Evolutionary conservation across 2,888 invertebrate species (phyloP).

Genomic region (Drosophila anomalata): DNA sequence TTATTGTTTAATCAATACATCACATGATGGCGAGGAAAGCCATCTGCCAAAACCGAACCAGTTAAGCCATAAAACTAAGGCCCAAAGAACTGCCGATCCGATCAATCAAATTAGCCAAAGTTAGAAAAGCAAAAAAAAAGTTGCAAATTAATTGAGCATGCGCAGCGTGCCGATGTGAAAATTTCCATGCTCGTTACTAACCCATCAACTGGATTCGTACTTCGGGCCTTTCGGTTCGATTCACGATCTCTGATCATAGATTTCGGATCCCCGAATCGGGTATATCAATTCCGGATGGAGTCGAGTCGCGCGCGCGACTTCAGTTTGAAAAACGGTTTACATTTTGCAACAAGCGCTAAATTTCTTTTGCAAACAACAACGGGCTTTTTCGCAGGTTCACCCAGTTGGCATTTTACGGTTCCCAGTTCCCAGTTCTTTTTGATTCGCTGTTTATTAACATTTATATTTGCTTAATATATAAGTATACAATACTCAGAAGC

Average conservation of each 20-base stretch:
- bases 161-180: conserved; percentile 42
- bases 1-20: conserved; percentile 56
- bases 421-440: conserved; percentile 61
- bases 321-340: conserved; percentile 71
- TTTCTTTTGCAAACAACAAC: conserved; percentile 66
- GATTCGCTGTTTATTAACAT: conserved; percentile 64
- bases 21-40: conserved; percentile 57
- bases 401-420: conserved; percentile 37
- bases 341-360: conserved; percentile 73
- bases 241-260: conserved; percentile 22
- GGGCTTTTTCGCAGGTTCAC: conserved; percentile 52
- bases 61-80: conserved; percentile 26
- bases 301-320: conserved; percentile 58
- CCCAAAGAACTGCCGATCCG: conserved; percentile 30
- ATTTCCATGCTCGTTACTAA: conserved; percentile 54
- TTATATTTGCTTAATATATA: conserved; percentile 70
- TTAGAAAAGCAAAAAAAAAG: conserved; percentile 32
- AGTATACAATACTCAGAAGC: conserved; percentile 35
- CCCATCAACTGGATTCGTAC: conserved; percentile 1
- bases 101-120: conserved; percentile 55
- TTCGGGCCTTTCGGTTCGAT: conserved; percentile 23
- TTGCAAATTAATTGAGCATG: conserved; percentile 60
- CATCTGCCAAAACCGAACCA: conserved; percentile 29
- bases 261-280: conserved; percentile 29
- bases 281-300: conserved; percentile 23